Conservation (phyloP, 2,113 vertebrate species). For the mouse (Mus musculus) region DNA sequence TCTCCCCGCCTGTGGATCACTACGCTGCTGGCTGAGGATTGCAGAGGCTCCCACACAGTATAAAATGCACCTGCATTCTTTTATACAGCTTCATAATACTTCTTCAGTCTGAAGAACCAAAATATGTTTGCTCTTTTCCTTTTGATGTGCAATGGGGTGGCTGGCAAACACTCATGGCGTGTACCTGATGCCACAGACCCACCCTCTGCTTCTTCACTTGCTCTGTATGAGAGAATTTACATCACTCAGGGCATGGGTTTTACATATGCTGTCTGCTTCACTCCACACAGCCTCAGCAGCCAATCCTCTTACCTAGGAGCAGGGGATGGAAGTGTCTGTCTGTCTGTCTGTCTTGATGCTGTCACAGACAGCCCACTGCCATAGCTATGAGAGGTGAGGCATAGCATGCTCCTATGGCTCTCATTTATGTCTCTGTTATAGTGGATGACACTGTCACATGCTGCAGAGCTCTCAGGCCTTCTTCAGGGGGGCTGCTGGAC, state of each 20-base stretch:
- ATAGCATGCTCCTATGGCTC: background rate
- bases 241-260: background rate
- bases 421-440: background rate
- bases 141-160: background rate
- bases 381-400: background rate
- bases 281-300: background rate
- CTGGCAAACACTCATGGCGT: background rate
- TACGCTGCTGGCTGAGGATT: background rate
- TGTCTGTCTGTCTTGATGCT: background rate
- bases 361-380: background rate
- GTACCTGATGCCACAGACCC: background rate
- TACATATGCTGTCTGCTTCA: background rate
- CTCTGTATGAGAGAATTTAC: background rate
- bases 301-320: background rate
- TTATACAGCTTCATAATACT: background rate
- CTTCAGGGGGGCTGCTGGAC: background rate
- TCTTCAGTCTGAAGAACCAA: background rate
- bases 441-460: background rate
- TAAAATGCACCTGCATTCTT: background rate
- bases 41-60: background rate
- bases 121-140: background rate
- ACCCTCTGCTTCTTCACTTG: background rate
- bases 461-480: background rate
- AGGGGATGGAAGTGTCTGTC: background rate
- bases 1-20: background rate